Evolutionary conservation across 2,113 vertebrate species (phyloP).

Genomic region (Hyperoodon ampullatus): DNA sequence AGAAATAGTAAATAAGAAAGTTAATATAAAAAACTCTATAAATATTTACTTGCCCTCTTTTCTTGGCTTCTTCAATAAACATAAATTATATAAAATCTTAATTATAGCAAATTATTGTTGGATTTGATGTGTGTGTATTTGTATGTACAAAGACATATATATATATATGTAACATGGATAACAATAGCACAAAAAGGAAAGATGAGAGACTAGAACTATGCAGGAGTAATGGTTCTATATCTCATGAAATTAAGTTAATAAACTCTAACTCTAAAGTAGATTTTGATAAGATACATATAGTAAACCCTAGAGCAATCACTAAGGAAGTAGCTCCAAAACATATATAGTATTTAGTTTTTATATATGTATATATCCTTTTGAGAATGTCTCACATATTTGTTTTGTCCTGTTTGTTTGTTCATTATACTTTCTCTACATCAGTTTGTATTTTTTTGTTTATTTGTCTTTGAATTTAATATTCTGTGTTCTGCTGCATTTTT

Average conservation of each 20-base stretch:
- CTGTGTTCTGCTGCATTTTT: neutral
- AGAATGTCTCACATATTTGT: neutral
- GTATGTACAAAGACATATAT: neutral
- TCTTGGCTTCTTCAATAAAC: neutral
- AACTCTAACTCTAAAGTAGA: neutral
- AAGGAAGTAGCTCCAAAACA: neutral
- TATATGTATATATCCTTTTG: neutral
- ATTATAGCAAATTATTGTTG: neutral
- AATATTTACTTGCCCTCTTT: neutral
- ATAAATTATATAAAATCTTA: neutral
- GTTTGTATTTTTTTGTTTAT: neutral
- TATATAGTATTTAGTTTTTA: too few species aligned
- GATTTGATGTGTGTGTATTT: neutral
- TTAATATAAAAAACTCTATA: neutral
- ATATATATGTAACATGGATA: neutral
- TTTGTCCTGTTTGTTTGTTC: neutral
- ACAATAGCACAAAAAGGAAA: neutral
- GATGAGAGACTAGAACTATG: neutral
- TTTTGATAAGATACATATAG: neutral
- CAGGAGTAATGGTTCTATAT: neutral
- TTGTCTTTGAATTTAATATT: conserved; percentile 26
- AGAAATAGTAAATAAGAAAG: neutral
- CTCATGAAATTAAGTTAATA: neutral
- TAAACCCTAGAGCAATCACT: neutral
- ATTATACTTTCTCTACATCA: neutral